A percentile compares a stretch with the other conserved stretches of the same genome.
phyloP scores from a whole-genome alignment of 2,113 vertebrate species.

The Chaetodon trifascialis region DNA sequence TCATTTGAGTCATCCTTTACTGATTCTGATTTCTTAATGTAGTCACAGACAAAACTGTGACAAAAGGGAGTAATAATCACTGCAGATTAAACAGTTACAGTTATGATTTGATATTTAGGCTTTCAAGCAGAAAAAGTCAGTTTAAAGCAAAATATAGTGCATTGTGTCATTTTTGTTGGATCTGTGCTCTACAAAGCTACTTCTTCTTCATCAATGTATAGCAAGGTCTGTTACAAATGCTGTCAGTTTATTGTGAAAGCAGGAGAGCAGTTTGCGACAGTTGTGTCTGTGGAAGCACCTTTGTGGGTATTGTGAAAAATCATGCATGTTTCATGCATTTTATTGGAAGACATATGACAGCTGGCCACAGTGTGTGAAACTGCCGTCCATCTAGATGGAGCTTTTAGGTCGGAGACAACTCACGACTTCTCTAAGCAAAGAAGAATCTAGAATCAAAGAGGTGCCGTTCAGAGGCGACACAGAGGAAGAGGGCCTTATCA shows the following conservation, averaged over 20 bases:
- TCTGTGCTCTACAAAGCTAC: neutral
- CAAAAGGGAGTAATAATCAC: neutral
- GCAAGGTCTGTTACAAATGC: neutral
- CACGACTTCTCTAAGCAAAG: conserved; percentile 59
- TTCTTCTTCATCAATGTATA: neutral
- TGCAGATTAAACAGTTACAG: conserved; percentile 1
- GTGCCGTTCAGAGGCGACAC: conserved; percentile 53
- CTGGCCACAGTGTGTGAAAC: conserved; percentile 55
- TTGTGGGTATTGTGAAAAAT: conserved; percentile 65
- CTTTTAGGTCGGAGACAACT: conserved; percentile 66
- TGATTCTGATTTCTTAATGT: neutral
- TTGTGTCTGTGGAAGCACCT: conserved; percentile 49
- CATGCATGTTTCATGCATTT: conserved; percentile 73
- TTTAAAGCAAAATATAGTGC: neutral
- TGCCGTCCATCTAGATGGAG: conserved; percentile 41
- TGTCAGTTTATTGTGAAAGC: conserved; percentile 21
- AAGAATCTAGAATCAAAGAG: conserved; percentile 67
- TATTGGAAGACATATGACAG: conserved; percentile 69
- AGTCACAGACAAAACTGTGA: neutral
- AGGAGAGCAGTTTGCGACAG: conserved; percentile 33
- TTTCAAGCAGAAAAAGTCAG: neutral
- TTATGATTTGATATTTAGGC: neutral
- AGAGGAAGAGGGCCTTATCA: conserved; percentile 64
- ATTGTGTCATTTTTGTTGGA: neutral
- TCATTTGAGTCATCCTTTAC: neutral